Conservation (phyloP, 2,888 invertebrate genomes). For the Cheilosia scutellata region DNA sequence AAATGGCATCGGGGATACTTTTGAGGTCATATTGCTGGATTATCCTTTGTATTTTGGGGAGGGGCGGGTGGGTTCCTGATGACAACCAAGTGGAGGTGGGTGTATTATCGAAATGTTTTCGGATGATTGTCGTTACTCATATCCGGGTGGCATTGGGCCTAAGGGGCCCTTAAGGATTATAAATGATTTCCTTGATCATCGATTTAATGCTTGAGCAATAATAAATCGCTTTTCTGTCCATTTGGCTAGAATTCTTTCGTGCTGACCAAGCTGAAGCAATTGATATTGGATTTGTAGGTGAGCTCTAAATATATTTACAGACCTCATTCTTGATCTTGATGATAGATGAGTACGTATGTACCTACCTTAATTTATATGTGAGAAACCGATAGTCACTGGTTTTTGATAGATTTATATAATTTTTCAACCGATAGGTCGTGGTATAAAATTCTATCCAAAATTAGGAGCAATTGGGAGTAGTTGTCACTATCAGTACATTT, state of each 20-base stretch:
- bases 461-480: no score
- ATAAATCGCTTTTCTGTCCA: conserved; percentile 70
- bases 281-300: conserved; percentile 38
- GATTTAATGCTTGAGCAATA: conserved; percentile 71
- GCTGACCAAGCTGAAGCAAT: conserved; percentile 51
- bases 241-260: conserved; percentile 49
- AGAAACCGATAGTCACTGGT: background rate
- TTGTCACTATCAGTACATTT: no score
- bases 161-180: conserved; percentile 65
- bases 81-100: background rate
- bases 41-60: conserved; percentile 34
- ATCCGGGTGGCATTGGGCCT: conserved; percentile 17
- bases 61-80: background rate
- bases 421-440: no score
- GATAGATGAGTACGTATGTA: conserved; percentile 35
- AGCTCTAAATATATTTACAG: background rate
- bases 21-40: conserved; percentile 57
- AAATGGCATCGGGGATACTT: conserved; percentile 50
- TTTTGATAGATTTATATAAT: background rate
- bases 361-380: no score
- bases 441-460: no score
- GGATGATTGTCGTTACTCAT: conserved; percentile 62
- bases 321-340: background rate
- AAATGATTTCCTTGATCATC: conserved; percentile 70
- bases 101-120: conserved; percentile 57